These are phyloP conservation scores for Bombyx mori DNA, from an alignment of 1,140 invertebrate genomes.

Conservation along the genomic window DNA sequence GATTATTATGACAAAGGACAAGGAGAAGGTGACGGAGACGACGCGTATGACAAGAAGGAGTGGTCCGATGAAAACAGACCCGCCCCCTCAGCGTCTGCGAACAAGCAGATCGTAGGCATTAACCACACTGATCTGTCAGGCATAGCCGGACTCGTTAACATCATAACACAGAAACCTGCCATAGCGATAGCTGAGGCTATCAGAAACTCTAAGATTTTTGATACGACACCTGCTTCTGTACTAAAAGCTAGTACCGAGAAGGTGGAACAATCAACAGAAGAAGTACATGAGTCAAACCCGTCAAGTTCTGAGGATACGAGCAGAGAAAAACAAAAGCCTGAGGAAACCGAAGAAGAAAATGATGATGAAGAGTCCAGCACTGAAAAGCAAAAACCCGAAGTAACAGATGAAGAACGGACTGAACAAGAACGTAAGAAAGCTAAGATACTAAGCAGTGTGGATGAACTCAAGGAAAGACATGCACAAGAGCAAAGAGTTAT, in stretches of 20 bases:
- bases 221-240: not conserved
- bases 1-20: constrained; percentile 44
- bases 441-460: constrained; percentile 47
- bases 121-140: constrained; percentile 40
- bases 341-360: constrained; percentile 15
- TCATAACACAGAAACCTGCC: constrained; percentile 32
- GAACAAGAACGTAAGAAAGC: constrained; percentile 52
- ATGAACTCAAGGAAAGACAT: constrained; percentile 55
- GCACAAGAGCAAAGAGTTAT: constrained; percentile 48
- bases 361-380: constrained; percentile 19
- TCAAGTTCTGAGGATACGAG: constrained; percentile 6
- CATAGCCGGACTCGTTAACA: constrained; percentile 50
- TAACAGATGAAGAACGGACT: constrained; percentile 28
- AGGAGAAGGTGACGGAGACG: constrained; percentile 42
- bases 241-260: constrained; percentile 12
- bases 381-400: constrained; percentile 16
- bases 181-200: constrained; percentile 18
- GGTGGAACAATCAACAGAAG: constrained; percentile 12
- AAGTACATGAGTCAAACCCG: constrained; percentile 6
- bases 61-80: constrained; percentile 42
- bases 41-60: constrained; percentile 56
- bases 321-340: constrained; percentile 1
- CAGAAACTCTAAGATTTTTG: not conserved
- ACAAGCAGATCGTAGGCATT: constrained; percentile 9
- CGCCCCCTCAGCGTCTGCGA: constrained; percentile 16